Evolutionary conservation across 1,140 invertebrate species (phyloP).

Genomic region (Drosophila bifasciata): DNA sequence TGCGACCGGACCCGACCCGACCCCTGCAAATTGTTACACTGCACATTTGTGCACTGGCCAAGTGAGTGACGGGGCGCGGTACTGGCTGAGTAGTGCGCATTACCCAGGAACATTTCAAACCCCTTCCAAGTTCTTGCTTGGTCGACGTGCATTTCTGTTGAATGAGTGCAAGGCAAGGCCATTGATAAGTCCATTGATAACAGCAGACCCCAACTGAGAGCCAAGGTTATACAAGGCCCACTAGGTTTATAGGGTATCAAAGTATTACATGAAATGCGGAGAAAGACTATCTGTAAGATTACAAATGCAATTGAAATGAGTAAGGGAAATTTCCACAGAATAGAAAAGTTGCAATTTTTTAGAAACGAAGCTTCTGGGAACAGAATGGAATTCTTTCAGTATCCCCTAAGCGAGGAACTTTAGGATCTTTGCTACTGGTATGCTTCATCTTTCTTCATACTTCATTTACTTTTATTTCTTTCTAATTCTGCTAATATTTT

Average conservation of each 20-base stretch:
- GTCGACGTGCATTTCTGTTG: constrained; percentile 11
- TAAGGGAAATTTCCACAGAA: background rate
- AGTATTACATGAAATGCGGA: constrained; percentile 26
- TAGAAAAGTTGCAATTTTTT: no score
- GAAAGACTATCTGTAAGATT: constrained; percentile 13
- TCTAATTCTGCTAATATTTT: no score
- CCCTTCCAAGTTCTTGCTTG: constrained; percentile 5
- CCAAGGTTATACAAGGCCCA: constrained; percentile 22
- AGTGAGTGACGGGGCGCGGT: background rate
- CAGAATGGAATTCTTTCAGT: no score
- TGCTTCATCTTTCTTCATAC: no score
- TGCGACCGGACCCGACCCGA: background rate
- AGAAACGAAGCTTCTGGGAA: no score
- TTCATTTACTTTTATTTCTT: no score
- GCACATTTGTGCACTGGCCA: constrained; percentile 8
- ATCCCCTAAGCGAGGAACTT: no score
- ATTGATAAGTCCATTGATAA: constrained; percentile 41
- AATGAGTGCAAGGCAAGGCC: constrained; percentile 19
- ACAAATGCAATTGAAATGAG: constrained; percentile 17
- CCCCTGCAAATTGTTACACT: background rate
- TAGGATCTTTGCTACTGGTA: no score
- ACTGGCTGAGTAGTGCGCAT: constrained; percentile 28
- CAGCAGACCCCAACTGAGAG: background rate
- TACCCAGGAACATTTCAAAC: background rate
- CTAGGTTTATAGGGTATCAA: background rate